A percentile compares a stretch with the other conserved stretches of the same genome.
phyloP scores from a whole-genome alignment of 1,140 invertebrate genomes.

The Zaprionus vittiger region DNA sequence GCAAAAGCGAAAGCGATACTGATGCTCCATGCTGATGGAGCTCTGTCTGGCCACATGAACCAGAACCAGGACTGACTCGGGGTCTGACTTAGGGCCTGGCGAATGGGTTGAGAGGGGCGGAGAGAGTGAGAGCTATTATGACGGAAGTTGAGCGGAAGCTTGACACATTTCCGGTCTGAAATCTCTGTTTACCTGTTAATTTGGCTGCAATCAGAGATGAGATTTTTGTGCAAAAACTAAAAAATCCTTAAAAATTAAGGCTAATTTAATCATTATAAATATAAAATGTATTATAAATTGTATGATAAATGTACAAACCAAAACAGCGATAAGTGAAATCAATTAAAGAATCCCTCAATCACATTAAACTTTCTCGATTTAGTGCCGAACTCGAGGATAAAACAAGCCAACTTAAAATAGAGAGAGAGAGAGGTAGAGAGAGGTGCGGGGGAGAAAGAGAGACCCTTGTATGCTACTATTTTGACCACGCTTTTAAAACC shows the following conservation, averaged over 20 bases:
- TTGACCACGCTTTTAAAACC: constrained; percentile 59
- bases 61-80: not conserved
- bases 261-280: not conserved
- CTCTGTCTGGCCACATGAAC: constrained; percentile 18
- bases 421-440: not conserved
- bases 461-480: constrained; percentile 26
- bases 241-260: constrained; percentile 23
- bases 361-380: not conserved
- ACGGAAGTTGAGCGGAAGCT: constrained; percentile 60
- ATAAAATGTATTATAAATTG: not conserved
- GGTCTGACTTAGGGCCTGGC: not conserved
- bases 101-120: not conserved
- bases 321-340: not conserved
- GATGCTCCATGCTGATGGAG: constrained; percentile 7
- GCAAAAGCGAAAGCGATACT: constrained; percentile 26
- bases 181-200: constrained; percentile 2
- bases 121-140: constrained; percentile 19
- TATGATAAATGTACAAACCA: not conserved
- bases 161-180: constrained; percentile 33
- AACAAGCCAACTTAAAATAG: not conserved
- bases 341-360: not conserved
- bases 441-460: not conserved
- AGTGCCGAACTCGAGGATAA: not conserved
- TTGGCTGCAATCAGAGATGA: not conserved
- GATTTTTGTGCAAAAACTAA: not conserved